These are phyloP conservation scores for Aurelia aurita complex sp. Pacific DNA, from an alignment of 30 jellyfish, hydroid and myxozoan genomes.

Conservation along the genomic window DNA sequence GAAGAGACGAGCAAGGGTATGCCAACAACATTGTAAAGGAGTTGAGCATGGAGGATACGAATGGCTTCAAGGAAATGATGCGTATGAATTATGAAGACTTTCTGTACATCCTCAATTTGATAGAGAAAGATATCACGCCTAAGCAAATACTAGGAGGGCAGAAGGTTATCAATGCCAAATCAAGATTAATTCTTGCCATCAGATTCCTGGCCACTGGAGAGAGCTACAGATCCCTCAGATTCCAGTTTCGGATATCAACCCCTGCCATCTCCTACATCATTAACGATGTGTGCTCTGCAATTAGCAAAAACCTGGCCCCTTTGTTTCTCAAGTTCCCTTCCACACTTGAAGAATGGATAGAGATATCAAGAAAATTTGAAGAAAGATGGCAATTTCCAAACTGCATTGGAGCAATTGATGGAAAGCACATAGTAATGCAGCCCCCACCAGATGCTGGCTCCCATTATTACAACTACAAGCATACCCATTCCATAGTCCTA, in stretches of 20 bases:
- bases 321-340: constrained; percentile 48
- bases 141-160: not conserved
- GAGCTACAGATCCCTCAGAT: constrained; percentile 23
- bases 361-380: constrained; percentile 10
- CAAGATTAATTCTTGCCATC: constrained; percentile 10
- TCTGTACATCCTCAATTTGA: not conserved
- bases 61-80: constrained; percentile 56
- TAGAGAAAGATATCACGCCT: constrained; percentile 37
- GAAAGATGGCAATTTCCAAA: not conserved
- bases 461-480: not conserved
- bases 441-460: constrained; percentile 42
- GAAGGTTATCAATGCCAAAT: constrained; percentile 38
- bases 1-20: no score
- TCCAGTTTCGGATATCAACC: constrained; percentile 30
- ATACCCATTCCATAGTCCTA: no score
- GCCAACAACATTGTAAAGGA: no score
- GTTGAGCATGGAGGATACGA: constrained; percentile 13
- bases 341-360: constrained; percentile 56
- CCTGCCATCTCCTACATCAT: constrained; percentile 53
- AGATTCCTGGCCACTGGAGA: no score
- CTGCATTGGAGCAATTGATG: no score
- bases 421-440: constrained; percentile 10
- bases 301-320: constrained; percentile 24
- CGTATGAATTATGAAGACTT: constrained; percentile 42
- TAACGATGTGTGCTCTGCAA: constrained; percentile 54